Base-by-base conservation (phyloP, 2,797 vertebrate genomes). In the Poecilia wingei region DNA sequence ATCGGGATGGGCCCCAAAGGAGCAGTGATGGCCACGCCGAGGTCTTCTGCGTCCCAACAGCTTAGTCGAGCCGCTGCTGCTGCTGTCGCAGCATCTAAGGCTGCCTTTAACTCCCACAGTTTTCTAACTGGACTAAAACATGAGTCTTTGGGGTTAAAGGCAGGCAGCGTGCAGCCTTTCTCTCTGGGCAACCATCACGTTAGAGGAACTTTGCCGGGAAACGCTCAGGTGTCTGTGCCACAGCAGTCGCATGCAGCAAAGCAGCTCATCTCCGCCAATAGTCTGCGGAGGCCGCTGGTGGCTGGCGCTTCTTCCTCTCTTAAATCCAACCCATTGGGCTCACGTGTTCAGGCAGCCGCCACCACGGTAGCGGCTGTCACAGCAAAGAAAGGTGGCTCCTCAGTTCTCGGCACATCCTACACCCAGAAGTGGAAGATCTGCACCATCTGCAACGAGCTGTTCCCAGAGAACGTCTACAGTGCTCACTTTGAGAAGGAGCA, bases 361-460 rank as follows among this genome's bases (percentile, higher is more conserved):
- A 94, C 96, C 0, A 96, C 94, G 0, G 95, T 96, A 6, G 94
- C 95, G 39, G 94, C 96, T 0, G 95, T 95, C 10, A 91, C 95
- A 0, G 89, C 95, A 77, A 97, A 96, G 78, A 96, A 97, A 83
- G 93, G 96, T 0, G 96, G 96, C 66, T 94, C 97, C 72, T 95
- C 97, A 0, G 79, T 96, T n/a, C 96, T 97, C 69, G 97, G 97
- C 75, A 97, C 97, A 0, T 98, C 98, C 0, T 98, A 98, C 89
- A 99, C 98, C 0, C 98, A 99, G 86, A 99, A 99, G 92, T 99
- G 98, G 98, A 99, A 99, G 92, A 99, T 99, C 90, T 99, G 98
- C 94, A 99, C 98, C 4, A 99, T 99, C 94, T 99, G 98, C 93
- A 99, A 99, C 0, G 98, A 99, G 96, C 97, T 99, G 76, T 99